phyloP scores from a whole-genome alignment of 2,797 vertebrate species.

The Galagoides demidoff region DNA sequence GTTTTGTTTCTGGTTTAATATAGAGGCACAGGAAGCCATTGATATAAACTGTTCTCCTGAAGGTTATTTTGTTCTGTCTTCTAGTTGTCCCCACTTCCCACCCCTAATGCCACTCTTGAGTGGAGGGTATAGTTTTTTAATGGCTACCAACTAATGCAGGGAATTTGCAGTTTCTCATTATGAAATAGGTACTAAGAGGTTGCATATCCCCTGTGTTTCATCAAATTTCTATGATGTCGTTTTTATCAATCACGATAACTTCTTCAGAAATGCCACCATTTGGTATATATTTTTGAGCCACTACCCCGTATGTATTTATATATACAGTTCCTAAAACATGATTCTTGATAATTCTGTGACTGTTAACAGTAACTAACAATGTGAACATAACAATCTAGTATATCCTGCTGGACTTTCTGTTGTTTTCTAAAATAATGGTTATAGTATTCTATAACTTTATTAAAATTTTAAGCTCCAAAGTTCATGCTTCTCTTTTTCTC shows the following conservation, averaged over 20 bases:
- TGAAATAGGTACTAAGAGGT: background rate
- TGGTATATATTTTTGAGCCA: background rate
- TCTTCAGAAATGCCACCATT: constrained; percentile 38
- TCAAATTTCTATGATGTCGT: background rate
- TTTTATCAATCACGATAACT: constrained; percentile 25
- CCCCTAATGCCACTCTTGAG: background rate
- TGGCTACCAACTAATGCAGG: background rate
- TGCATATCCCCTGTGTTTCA: background rate
- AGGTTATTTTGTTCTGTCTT: background rate
- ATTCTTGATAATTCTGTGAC: background rate
- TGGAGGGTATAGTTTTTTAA: background rate
- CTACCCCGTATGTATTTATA: background rate
- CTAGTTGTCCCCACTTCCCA: background rate
- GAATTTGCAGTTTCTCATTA: background rate
- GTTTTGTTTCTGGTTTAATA: background rate
- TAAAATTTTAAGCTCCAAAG: background rate
- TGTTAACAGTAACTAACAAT: background rate
- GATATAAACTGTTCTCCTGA: background rate
- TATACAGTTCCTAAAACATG: background rate
- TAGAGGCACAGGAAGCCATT: background rate
- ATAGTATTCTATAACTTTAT: background rate
- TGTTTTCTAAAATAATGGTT: background rate
- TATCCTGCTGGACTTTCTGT: background rate
- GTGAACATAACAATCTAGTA: background rate
- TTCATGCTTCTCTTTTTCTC: background rate